Conservation (phyloP, 2,888 invertebrate genomes). For the Cyrtodaria siliqua region DNA sequence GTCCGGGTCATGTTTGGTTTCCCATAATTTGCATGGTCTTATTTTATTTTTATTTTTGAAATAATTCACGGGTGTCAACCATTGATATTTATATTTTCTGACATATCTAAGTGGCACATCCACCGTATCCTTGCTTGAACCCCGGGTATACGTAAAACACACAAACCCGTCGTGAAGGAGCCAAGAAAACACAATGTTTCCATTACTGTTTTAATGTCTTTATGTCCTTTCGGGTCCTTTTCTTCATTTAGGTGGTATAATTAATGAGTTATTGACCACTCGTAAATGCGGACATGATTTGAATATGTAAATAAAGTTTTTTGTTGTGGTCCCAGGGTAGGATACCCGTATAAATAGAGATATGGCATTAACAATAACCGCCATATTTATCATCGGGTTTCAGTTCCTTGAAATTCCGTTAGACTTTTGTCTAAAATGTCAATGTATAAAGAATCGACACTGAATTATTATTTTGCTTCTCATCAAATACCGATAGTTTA, state of each 20-base stretch:
- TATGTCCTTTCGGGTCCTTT: no score
- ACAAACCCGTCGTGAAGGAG: conserved; percentile 3
- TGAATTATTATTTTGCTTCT: conserved; percentile 11
- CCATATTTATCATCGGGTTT: conserved; percentile 16
- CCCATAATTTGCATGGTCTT: conserved; percentile 36
- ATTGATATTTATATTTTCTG: conserved; percentile 41
- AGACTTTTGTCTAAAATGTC: conserved; percentile 46
- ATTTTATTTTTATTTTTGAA: conserved; percentile 17
- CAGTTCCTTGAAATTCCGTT: conserved; percentile 46
- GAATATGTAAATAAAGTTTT: conserved; percentile 52
- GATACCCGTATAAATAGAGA: conserved; percentile 22
- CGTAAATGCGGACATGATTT: conserved; percentile 50
- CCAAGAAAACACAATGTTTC: conserved; percentile 16
- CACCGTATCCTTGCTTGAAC: conserved; percentile 13
- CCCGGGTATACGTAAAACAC: conserved; percentile 32
- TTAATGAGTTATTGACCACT: conserved; percentile 59
- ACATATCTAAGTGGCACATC: conserved; percentile 32
- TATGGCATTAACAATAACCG: conserved; percentile 56
- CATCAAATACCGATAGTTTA: background rate
- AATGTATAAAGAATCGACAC: conserved; percentile 13
- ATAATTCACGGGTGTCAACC: conserved; percentile 58
- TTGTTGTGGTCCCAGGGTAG: conserved; percentile 8
- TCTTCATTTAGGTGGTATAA: conserved; percentile 2
- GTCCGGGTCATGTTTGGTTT: conserved; percentile 40
- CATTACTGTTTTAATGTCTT: no score